phyloP scores from a whole-genome alignment of 2,888 invertebrate species.

The Iselma pallidipennis region DNA sequence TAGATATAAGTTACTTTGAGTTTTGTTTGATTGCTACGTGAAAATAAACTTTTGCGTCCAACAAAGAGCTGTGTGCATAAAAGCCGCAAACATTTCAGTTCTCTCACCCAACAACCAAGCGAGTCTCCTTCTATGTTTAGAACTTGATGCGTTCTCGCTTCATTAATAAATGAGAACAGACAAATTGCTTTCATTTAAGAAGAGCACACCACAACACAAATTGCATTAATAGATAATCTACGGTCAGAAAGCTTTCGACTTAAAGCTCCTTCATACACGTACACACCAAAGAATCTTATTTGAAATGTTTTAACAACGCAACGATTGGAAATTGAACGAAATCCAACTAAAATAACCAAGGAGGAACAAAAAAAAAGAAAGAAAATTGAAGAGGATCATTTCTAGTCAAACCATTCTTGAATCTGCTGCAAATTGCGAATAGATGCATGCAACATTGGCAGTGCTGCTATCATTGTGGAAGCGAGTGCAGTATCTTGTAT shows the following conservation, averaged over 20 bases:
- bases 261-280: not conserved
- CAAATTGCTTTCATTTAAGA: constrained; percentile 32
- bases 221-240: constrained; percentile 27
- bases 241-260: not conserved
- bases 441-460: not conserved
- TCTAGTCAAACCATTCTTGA: not conserved
- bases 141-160: constrained; percentile 26
- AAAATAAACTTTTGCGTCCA: constrained; percentile 20
- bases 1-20: constrained; percentile 21
- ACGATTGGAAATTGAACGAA: not conserved
- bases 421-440: not conserved
- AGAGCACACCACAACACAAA: constrained; percentile 26
- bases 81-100: constrained; percentile 25
- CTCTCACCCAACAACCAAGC: too few species aligned
- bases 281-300: not conserved
- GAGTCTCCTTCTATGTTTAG: not conserved
- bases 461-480: not conserved
- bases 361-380: too few species aligned
- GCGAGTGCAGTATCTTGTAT: not conserved
- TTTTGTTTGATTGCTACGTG: constrained; percentile 24
- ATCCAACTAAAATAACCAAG: not conserved
- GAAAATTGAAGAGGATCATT: not conserved
- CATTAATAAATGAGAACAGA: constrained; percentile 30
- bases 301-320: not conserved
- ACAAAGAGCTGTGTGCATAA: constrained; percentile 24